Percentiles rank a stretch among this genome's conserved stretches.
These are phyloP conservation scores for Dusona sp. DNA, from an alignment of 2,888 invertebrate species.

Conservation along the genomic window DNA sequence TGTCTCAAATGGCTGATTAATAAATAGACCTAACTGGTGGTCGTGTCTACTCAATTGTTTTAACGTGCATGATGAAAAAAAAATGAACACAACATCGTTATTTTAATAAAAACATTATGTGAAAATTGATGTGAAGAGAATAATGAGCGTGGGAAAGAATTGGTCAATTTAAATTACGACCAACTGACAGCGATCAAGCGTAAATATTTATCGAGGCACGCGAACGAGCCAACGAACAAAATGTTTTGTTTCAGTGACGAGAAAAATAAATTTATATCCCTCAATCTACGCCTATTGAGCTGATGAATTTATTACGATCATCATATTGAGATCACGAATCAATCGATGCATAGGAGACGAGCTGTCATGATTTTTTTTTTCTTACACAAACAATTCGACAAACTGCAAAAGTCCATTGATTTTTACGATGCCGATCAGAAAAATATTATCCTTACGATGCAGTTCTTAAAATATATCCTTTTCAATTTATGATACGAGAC, in stretches of 20 bases:
- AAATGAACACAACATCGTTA: slow-evolving; percentile 4
- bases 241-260: not conserved
- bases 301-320: slow-evolving; percentile 62
- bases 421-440: not conserved
- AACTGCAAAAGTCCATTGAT: slow-evolving; percentile 21
- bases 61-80: slow-evolving; percentile 21
- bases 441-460: not conserved
- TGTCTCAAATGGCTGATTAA: not conserved
- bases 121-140: slow-evolving; percentile 42
- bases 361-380: not conserved
- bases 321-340: slow-evolving; percentile 60
- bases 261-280: slow-evolving; percentile 32
- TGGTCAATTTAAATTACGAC: slow-evolving; percentile 14
- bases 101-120: slow-evolving; percentile 13
- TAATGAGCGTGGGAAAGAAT: slow-evolving; percentile 62
- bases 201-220: slow-evolving; percentile 18
- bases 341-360: slow-evolving; percentile 26
- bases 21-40: not conserved
- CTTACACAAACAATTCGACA: slow-evolving; percentile 40
- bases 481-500: not conserved
- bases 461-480: not conserved
- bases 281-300: slow-evolving; percentile 63
- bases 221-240: slow-evolving; percentile 28
- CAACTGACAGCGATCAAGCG: slow-evolving; percentile 3
- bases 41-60: slow-evolving; percentile 18